Base-by-base conservation (phyloP, 2,113 vertebrate species). In the Eublepharis macularius region DNA sequence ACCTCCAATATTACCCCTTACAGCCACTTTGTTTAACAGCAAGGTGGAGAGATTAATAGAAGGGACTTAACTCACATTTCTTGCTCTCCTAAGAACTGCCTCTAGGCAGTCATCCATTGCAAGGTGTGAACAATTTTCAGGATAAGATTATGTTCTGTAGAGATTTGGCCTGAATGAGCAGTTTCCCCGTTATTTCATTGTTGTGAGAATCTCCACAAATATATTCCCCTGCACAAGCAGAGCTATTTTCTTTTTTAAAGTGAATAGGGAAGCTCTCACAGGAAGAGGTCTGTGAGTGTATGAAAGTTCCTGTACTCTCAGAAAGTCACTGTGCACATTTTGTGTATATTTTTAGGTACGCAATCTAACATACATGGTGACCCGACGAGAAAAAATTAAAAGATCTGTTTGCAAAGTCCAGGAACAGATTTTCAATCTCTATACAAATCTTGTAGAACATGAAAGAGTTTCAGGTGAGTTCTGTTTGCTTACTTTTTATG, bases 291-390 rank as follows among this genome's bases (percentile, higher is more conserved):
- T n/a, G 7, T 76, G 74, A 19, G 14, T n/a, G 32, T 19, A 16
- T 19, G 1, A 76, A n/a, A 49, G 49, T 36, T 39, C 51, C 17
- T 17, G 9, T 77, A 10, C 9, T 57, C 34, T 26, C 34, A 74
- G 14, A 29, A 45, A 75, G 29, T 32, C 43, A 47, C 29, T 32
- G 3, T 51, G 21, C 21, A 16, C 3, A n/a, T 72, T 82, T 69
- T 69, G 65, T 63, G 24, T 63, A 3, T 63, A 63, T 63, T 94
- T 95, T 74, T 93, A 99, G 99, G 99, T 99, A 68, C 97, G 99
- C 29, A 99, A 99, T 93, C 96, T 99, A 93, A 99, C 98, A 80
- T 99, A 99, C 95, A 99, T 99, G 98, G 99, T 99, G 96, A 99
- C 98, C 0, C 97, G 98, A 87, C 96, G 99, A 93, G 99, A 99